These are phyloP conservation scores for Lymantria monacha DNA, from an alignment of 2,888 invertebrate species.

Conservation along the genomic window DNA sequence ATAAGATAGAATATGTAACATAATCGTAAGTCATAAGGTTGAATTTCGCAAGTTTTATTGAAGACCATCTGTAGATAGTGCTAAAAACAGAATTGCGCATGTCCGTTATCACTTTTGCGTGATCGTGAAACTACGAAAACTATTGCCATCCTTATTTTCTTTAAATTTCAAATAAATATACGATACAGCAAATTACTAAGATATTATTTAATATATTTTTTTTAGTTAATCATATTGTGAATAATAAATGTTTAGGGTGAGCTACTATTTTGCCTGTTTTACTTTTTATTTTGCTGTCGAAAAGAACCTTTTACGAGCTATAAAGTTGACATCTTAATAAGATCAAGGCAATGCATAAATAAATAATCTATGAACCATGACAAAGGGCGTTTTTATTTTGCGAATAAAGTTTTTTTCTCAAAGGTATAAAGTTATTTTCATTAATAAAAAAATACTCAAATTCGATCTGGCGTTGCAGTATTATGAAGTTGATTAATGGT, in stretches of 20 bases:
- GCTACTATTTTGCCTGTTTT: no score
- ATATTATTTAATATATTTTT: constrained; percentile 12
- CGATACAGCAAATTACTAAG: constrained; percentile 6
- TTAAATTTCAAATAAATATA: constrained; percentile 43
- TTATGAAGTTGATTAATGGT: no score
- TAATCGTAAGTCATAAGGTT: constrained; percentile 44
- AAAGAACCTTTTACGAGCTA: constrained; percentile 41
- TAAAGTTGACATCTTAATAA: constrained; percentile 42
- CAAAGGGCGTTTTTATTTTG: constrained; percentile 19
- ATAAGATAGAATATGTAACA: constrained; percentile 39
- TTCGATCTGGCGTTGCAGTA: no score
- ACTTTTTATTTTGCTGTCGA: background rate
- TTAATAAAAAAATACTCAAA: no score
- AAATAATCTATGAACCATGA: constrained; percentile 37
- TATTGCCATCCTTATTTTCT: constrained; percentile 72
- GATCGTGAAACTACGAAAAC: constrained; percentile 65
- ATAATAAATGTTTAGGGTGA: no score
- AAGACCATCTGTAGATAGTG: constrained; percentile 48
- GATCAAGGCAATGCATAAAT: constrained; percentile 41
- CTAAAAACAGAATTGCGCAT: constrained; percentile 64
- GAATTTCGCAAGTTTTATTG: constrained; percentile 37
- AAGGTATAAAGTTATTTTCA: no score
- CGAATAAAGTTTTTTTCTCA: no score
- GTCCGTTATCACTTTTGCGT: constrained; percentile 64
- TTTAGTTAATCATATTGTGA: no score